Conservation (phyloP, 2,888 invertebrate species). For the Geotrupes spiniger region DNA sequence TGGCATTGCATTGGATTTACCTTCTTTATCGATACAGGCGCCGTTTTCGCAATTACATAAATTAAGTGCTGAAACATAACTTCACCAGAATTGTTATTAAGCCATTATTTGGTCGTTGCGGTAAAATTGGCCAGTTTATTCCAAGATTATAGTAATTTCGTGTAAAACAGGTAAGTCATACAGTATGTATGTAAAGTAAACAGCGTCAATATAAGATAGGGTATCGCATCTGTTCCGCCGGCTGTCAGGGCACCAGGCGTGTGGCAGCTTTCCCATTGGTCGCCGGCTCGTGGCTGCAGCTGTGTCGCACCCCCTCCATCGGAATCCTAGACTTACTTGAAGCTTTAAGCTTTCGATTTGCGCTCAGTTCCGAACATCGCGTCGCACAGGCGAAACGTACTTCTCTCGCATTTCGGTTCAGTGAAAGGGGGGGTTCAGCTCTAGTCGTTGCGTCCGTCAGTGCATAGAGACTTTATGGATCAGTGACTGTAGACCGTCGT, state of each 20-base stretch:
- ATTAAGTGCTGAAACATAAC: too few species aligned
- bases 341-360: slow-evolving; percentile 31
- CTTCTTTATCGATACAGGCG: too few species aligned
- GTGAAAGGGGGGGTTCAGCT: slow-evolving; percentile 2
- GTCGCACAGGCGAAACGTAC: neutral
- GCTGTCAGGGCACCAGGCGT: slow-evolving; percentile 56
- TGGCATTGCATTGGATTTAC: too few species aligned
- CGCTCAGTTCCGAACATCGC: slow-evolving; percentile 28
- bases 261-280: slow-evolving; percentile 58
- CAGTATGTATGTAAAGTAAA: slow-evolving; percentile 18
- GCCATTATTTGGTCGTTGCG: neutral
- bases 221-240: slow-evolving; percentile 48
- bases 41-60: too few species aligned
- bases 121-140: neutral
- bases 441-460: slow-evolving; percentile 16
- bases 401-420: slow-evolving; percentile 5
- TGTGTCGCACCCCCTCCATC: slow-evolving; percentile 39
- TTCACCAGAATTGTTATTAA: too few species aligned
- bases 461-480: neutral
- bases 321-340: slow-evolving; percentile 34
- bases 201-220: slow-evolving; percentile 37
- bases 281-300: slow-evolving; percentile 55
- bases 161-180: slow-evolving; percentile 10
- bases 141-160: slow-evolving; percentile 4
- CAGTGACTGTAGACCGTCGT: slow-evolving; percentile 7